Percentiles rank a stretch among this genome's conserved stretches.
These are phyloP conservation scores for Drymonia ruficornis DNA, from an alignment of 2,888 invertebrate species.

Conservation along the genomic window DNA sequence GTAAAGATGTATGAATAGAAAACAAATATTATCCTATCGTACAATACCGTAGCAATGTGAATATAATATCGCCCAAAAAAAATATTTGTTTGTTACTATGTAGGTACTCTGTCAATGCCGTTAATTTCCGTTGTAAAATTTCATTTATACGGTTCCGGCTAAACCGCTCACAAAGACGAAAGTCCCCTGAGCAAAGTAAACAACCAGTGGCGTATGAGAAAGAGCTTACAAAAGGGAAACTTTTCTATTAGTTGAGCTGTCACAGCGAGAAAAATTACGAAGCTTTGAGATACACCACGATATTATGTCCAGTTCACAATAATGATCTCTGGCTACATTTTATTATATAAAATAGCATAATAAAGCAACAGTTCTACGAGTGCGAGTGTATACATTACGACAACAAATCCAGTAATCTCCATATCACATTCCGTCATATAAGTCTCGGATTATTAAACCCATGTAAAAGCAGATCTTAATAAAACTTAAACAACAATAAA, in stretches of 20 bases:
- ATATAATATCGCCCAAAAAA: too few species aligned
- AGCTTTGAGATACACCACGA: neutral
- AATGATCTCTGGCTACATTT: neutral
- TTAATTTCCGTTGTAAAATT: too few species aligned
- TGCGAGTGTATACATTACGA: neutral
- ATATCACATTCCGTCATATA: neutral
- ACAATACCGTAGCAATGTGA: too few species aligned
- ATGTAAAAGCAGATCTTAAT: too few species aligned
- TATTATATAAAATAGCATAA: neutral
- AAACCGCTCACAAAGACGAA: slow-evolving; percentile 13
- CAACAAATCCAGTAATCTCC: neutral
- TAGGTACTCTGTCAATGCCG: too few species aligned
- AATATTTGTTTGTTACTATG: too few species aligned
- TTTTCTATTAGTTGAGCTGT: slow-evolving; percentile 19
- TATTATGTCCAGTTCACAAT: neutral
- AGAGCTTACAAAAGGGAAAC: slow-evolving; percentile 23
- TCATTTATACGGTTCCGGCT: neutral
- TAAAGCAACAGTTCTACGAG: neutral
- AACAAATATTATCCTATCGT: too few species aligned
- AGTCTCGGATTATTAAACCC: neutral
- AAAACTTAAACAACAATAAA: too few species aligned
- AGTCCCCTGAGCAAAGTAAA: slow-evolving; percentile 28
- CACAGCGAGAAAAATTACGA: neutral
- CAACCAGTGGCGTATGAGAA: slow-evolving; percentile 15
- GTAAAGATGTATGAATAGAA: too few species aligned